phyloP scores from a whole-genome alignment of 2,888 invertebrate species.

The Eremobia ochroleuca region DNA sequence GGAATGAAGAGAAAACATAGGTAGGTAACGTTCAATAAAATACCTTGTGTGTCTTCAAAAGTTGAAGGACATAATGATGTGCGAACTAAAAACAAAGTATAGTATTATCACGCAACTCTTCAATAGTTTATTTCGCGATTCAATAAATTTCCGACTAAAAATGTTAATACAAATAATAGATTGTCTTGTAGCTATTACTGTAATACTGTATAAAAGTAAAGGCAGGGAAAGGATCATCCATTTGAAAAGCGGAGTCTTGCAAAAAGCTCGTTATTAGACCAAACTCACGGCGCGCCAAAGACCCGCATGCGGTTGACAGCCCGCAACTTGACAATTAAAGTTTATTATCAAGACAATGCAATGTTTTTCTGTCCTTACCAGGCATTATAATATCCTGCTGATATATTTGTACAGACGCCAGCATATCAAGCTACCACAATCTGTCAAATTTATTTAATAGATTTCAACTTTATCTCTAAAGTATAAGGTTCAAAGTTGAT shows the following conservation, averaged over 20 bases:
- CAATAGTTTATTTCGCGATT: slow-evolving; percentile 22
- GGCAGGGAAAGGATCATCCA: slow-evolving; percentile 18
- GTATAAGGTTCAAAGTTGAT: too few relatives aligned
- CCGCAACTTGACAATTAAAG: background rate
- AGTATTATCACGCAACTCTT: slow-evolving; percentile 53
- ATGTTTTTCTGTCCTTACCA: too few relatives aligned
- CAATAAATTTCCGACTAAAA: background rate
- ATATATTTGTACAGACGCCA: slow-evolving; percentile 4
- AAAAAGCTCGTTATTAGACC: slow-evolving; percentile 13
- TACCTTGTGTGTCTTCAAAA: slow-evolving; percentile 65
- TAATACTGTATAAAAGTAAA: slow-evolving; percentile 16
- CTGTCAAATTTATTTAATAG: too few relatives aligned
- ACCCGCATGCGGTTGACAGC: background rate
- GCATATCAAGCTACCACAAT: too few relatives aligned
- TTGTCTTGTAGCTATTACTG: slow-evolving; percentile 31
- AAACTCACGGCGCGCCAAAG: background rate
- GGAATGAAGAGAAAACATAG: slow-evolving; percentile 49
- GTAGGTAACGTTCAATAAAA: slow-evolving; percentile 53
- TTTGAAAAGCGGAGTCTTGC: slow-evolving; percentile 25
- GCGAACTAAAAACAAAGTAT: slow-evolving; percentile 64
- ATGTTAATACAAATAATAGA: background rate
- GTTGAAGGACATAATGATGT: slow-evolving; percentile 64
- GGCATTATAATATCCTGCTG: too few relatives aligned
- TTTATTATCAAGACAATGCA: background rate
- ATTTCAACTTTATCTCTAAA: too few relatives aligned